Conservation (phyloP, 2,888 invertebrate species). For the Rhopalosiphum nymphaeae region DNA sequence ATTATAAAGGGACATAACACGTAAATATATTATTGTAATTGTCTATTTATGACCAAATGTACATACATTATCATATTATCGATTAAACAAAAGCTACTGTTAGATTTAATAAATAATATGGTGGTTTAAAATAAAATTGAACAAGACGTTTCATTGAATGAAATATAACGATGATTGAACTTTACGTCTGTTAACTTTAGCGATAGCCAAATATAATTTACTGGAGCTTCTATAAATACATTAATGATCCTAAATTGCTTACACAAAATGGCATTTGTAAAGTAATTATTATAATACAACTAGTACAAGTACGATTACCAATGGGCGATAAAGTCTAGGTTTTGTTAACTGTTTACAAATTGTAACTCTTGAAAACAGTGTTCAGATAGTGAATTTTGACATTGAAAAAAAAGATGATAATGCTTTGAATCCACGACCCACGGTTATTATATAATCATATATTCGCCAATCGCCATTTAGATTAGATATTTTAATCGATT, state of each 20-base stretch:
- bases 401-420: not conserved
- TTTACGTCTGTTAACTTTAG: too few species aligned
- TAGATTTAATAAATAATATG: too few species aligned
- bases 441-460: not conserved
- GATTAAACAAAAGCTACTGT: too few species aligned
- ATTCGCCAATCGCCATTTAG: not conserved
- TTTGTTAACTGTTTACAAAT: not conserved
- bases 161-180: too few species aligned
- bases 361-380: not conserved
- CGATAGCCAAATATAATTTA: too few species aligned
- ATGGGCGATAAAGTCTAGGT: not conserved
- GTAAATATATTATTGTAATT: too few species aligned
- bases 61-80: too few species aligned
- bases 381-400: not conserved
- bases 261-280: not conserved
- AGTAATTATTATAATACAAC: not conserved
- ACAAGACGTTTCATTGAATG: too few species aligned
- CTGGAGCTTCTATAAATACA: too few species aligned
- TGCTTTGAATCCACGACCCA: not conserved
- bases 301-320: not conserved
- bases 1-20: too few species aligned
- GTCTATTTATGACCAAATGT: too few species aligned
- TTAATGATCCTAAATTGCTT: not conserved
- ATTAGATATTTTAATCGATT: not conserved
- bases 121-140: too few species aligned